Base-by-base conservation (phyloP, 2,797 vertebrate species). In the Anableps anableps region DNA sequence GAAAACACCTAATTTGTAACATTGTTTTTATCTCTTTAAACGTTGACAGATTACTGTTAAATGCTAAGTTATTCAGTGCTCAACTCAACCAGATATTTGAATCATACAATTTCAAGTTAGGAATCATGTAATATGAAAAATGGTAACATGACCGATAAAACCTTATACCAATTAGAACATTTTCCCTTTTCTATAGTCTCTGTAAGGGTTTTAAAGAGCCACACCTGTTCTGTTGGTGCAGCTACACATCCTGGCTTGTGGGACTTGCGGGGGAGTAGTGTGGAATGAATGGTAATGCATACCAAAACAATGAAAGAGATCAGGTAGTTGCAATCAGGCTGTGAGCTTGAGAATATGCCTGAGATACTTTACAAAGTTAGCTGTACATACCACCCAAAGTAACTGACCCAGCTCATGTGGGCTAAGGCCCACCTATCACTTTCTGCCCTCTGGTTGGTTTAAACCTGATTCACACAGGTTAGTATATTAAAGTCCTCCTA, bases 211-310 rank as follows among this genome's bases (percentile, higher is more conserved):
- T 60, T 14, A 34, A 16, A 48, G 23, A 1, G 84, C 79, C 88
- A 85, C 85, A 79, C 82, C 86, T 85, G 75, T 60, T 64, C 55
- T 55, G 64, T 74, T 75, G 10, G 64, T 50, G 41, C 64, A 76
- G 43, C 50, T 80, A 47, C 31, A 72, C 64, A 71, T 41, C 72
- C 43, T 66, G 60, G 78, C 80, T 74, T 90, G 85, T 91, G 89
- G 72, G 89, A 90, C 75, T 83, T 90, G 90, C 84, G 85, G 73
- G 89, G 91, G 89, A 81, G 86, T 82, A 85, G 36, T 36, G 53
- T 84, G 85, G 82, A 90, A 89, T 86, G 88, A 89, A 80, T 47
- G 72, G 62, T 55, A 78, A 82, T 76, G 48, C 85, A 92, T 88
- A 85, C 87, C 88, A 78, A 72, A 34, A 77, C 0, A 41, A 36